phyloP scores from a whole-genome alignment of 2,797 vertebrate species.

The Chelon auratus region DNA sequence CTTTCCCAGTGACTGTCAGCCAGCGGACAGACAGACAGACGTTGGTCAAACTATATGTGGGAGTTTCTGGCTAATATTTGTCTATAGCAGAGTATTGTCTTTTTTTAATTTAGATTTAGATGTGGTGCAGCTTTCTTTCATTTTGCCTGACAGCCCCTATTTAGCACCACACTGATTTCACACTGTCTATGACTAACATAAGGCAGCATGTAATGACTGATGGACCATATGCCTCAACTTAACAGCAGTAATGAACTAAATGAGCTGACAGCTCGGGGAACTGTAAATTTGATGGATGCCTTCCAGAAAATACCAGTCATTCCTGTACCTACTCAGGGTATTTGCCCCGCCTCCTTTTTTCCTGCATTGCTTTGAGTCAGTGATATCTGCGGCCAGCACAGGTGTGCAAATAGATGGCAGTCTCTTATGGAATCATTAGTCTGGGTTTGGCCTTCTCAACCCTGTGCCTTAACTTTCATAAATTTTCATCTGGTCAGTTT shows the following conservation, averaged over 20 bases:
- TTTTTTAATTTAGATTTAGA: not conserved
- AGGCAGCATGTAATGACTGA: constrained; percentile 37
- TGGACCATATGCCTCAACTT: constrained; percentile 45
- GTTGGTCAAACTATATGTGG: not conserved
- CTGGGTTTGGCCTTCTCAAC: not conserved
- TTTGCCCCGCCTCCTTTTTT: constrained; percentile 17
- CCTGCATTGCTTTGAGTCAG: not conserved
- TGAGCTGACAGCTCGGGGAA: constrained; percentile 57
- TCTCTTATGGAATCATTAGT: constrained; percentile 1
- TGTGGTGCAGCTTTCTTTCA: no score
- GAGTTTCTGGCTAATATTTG: not conserved
- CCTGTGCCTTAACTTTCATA: no score
- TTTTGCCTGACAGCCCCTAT: not conserved
- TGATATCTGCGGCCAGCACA: not conserved
- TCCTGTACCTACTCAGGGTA: constrained; percentile 53
- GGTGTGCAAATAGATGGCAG: constrained; percentile 1
- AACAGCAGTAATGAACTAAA: constrained; percentile 48
- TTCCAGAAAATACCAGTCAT: constrained; percentile 57
- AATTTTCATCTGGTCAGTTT: no score
- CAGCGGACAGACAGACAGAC: constrained; percentile 12
- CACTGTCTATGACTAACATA: constrained; percentile 31
- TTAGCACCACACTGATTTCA: constrained; percentile 23
- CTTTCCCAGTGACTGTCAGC: constrained; percentile 31
- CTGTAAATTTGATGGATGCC: constrained; percentile 53
- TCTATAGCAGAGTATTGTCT: not conserved